Evolutionary conservation across 2,797 vertebrate genomes (phyloP).

Genomic region (Leptoclinus maculatus): DNA sequence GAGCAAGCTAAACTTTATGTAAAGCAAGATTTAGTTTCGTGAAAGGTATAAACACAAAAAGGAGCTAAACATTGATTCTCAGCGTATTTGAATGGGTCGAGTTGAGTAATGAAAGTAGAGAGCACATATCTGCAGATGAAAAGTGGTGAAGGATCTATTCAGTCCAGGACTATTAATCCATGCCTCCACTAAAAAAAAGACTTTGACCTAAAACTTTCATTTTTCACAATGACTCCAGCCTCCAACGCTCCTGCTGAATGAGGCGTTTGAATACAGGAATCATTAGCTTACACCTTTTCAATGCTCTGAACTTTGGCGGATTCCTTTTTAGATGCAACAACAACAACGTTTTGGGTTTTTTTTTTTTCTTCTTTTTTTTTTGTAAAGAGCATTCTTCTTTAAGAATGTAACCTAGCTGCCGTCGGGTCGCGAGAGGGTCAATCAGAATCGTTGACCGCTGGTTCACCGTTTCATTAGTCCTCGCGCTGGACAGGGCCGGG

Average conservation of each 20-base stretch:
- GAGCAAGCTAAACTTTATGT: constrained; percentile 23
- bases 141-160: constrained; percentile 47
- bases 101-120: constrained; percentile 53
- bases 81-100: constrained; percentile 31
- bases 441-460: constrained; percentile 91
- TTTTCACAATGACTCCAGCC: constrained; percentile 62
- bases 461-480: constrained; percentile 93
- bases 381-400: constrained; percentile 76
- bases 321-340: constrained; percentile 56
- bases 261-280: constrained; percentile 47
- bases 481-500: constrained; percentile 87
- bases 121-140: constrained; percentile 26
- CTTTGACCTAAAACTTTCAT: constrained; percentile 72
- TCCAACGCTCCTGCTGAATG: constrained; percentile 42
- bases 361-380: neutral
- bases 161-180: constrained; percentile 60
- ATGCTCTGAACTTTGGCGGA: constrained; percentile 65
- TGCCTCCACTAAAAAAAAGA: constrained; percentile 20
- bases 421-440: constrained; percentile 85
- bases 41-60: constrained; percentile 37
- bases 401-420: constrained; percentile 77
- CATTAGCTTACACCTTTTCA: constrained; percentile 68
- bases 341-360: constrained; percentile 34
- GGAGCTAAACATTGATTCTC: constrained; percentile 19
- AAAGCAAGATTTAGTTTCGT: constrained; percentile 25